These are phyloP conservation scores for Pharmacophagus antenor DNA, from an alignment of 2,888 invertebrate genomes.

Conservation along the genomic window DNA sequence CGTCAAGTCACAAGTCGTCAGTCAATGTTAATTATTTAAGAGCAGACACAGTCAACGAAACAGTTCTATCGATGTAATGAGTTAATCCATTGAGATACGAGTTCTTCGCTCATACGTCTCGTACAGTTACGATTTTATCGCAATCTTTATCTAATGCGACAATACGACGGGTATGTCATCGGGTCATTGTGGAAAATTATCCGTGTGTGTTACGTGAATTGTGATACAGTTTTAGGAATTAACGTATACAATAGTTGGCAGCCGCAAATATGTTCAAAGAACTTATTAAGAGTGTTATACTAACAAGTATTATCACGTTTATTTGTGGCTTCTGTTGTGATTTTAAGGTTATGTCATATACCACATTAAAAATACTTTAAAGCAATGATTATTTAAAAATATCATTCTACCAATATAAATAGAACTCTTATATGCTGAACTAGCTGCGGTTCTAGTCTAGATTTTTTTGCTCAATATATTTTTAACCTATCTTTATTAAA, in stretches of 20 bases:
- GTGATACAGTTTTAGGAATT: constrained; percentile 24
- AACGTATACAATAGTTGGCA: constrained; percentile 18
- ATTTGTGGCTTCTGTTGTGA: neutral
- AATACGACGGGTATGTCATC: constrained; percentile 36
- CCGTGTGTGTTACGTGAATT: constrained; percentile 20
- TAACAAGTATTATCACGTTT: neutral
- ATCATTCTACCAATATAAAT: too few relatives aligned
- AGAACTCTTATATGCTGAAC: too few relatives aligned
- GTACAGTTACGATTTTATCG: constrained; percentile 23
- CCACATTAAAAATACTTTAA: constrained; percentile 14
- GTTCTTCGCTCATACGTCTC: constrained; percentile 2
- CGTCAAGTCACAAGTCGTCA: neutral
- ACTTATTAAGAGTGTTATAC: constrained; percentile 6
- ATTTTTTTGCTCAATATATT: too few relatives aligned
- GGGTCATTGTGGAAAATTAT: constrained; percentile 36
- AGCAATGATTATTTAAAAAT: constrained; percentile 6
- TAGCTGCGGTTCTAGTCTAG: too few relatives aligned
- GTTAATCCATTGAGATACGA: constrained; percentile 37
- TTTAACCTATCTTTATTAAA: too few relatives aligned
- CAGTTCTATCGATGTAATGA: constrained; percentile 32
- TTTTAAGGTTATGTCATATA: constrained; percentile 14
- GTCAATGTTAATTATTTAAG: neutral
- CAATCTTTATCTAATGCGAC: constrained; percentile 32
- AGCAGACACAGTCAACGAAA: neutral
- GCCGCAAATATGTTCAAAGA: neutral